These are phyloP conservation scores for Puntigrus tetrazona DNA, from an alignment of 2,113 vertebrate species.

Conservation along the genomic window DNA sequence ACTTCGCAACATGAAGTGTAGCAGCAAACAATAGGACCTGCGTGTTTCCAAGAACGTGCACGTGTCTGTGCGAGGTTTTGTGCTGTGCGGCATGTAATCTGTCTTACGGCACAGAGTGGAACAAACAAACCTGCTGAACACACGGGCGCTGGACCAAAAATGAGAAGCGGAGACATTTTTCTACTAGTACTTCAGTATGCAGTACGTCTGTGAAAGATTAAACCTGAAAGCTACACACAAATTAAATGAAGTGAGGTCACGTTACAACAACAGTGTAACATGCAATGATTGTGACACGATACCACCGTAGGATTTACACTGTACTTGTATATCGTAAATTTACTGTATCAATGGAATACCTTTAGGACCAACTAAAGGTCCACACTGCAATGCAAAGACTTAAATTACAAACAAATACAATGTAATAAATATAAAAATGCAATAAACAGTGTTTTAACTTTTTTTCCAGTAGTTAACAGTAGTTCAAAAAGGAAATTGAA, in stretches of 20 bases:
- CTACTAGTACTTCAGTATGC: neutral
- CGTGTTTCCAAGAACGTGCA: neutral
- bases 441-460: neutral
- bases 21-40: neutral
- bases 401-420: neutral
- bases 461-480: too few species aligned
- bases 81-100: neutral
- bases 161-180: neutral
- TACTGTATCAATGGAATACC: neutral
- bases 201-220: neutral
- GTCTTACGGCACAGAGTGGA: neutral
- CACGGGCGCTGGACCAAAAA: neutral
- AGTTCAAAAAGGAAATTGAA: too few species aligned
- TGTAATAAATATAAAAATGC: neutral
- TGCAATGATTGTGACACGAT: neutral
- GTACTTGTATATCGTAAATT: neutral
- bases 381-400: neutral
- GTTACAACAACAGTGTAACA: neutral
- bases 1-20: constrained; percentile 5
- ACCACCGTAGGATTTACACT: neutral
- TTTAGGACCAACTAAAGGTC: neutral
- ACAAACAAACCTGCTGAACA: neutral
- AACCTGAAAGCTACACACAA: neutral
- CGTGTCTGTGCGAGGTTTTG: neutral
- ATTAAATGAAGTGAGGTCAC: neutral